Percentiles rank a stretch among this genome's conserved stretches.
Evolutionary conservation across 1,140 invertebrate species (phyloP).

Genomic region (Probaryconus sp.): DNA sequence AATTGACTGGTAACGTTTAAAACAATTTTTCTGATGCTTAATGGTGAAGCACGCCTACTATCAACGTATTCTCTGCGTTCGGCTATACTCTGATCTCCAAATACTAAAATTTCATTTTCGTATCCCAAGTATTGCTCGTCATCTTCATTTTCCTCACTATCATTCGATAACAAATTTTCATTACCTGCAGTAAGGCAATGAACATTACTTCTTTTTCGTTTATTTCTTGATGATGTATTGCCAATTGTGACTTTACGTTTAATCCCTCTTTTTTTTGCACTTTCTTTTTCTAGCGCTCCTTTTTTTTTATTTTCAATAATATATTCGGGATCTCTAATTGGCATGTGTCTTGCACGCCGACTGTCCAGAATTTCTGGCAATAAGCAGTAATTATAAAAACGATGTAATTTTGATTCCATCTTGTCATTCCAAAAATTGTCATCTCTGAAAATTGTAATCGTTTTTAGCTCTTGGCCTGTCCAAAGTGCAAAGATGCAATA

Average conservation of each 20-base stretch:
- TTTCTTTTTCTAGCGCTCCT: background rate
- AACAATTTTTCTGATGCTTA: background rate
- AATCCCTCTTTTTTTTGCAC: too few relatives aligned
- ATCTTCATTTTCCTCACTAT: background rate
- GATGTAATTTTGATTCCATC: constrained; percentile 36
- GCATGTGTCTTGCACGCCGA: constrained; percentile 48
- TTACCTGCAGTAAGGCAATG: too few relatives aligned
- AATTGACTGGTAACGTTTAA: background rate
- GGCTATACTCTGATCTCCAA: background rate
- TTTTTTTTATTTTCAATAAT: constrained; percentile 34
- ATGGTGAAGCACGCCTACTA: background rate
- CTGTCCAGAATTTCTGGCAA: constrained; percentile 68
- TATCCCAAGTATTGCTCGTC: background rate
- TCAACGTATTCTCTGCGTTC: background rate
- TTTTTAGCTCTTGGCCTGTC: constrained; percentile 24
- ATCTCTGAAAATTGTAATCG: constrained; percentile 9
- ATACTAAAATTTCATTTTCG: constrained; percentile 1
- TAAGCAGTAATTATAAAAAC: constrained; percentile 63
- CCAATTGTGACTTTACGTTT: too few relatives aligned
- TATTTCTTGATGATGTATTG: too few relatives aligned
- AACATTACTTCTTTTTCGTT: too few relatives aligned
- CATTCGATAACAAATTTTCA: too few relatives aligned
- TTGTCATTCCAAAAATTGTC: constrained; percentile 20
- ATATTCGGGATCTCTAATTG: constrained; percentile 58
- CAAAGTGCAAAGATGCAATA: constrained; percentile 52